Percentiles rank a stretch among this genome's conserved stretches.
These are phyloP conservation scores for Microcaecilia unicolor DNA, from an alignment of 2,797 vertebrate species.

Conservation along the genomic window DNA sequence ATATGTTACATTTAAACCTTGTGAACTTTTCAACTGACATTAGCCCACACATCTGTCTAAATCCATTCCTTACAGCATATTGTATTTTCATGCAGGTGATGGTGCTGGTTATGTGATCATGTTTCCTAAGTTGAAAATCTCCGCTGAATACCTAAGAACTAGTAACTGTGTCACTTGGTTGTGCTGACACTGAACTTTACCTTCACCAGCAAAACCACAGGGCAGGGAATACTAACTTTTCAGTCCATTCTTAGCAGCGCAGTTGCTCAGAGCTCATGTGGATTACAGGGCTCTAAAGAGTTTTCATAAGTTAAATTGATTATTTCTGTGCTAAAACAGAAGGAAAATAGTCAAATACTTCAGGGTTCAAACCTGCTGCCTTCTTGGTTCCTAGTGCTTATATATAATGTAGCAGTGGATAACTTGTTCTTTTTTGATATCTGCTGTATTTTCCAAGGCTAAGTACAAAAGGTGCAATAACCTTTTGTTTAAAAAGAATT, in stretches of 20 bases:
- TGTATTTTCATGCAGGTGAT: background rate
- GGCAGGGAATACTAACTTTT: slow-evolving; percentile 39
- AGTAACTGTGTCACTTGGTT: slow-evolving; percentile 33
- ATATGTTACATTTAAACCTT: slow-evolving; percentile 31
- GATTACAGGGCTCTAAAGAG: slow-evolving; percentile 28
- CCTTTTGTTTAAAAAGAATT: too few species aligned
- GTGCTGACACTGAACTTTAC: slow-evolving; percentile 43
- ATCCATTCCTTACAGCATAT: slow-evolving; percentile 1
- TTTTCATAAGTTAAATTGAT: slow-evolving; percentile 30
- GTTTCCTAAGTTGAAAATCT: slow-evolving; percentile 14
- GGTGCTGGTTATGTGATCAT: background rate
- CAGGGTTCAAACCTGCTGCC: slow-evolving; percentile 43
- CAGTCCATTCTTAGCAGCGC: slow-evolving; percentile 20
- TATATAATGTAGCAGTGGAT: slow-evolving; percentile 29
- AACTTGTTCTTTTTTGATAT: slow-evolving; percentile 20
- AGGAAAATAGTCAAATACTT: slow-evolving; percentile 38
- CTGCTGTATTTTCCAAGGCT: slow-evolving; percentile 15
- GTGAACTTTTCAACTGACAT: too few species aligned
- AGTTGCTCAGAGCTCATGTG: slow-evolving; percentile 27
- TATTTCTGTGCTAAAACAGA: slow-evolving; percentile 43
- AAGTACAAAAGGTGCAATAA: too few species aligned
- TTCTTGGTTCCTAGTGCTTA: slow-evolving; percentile 18
- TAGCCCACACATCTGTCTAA: too few species aligned
- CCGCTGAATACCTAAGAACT: slow-evolving; percentile 26
- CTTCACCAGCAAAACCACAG: slow-evolving; percentile 59